phyloP scores from a whole-genome alignment of 2,888 invertebrate species.

The Ichneumoninae sp. region DNA sequence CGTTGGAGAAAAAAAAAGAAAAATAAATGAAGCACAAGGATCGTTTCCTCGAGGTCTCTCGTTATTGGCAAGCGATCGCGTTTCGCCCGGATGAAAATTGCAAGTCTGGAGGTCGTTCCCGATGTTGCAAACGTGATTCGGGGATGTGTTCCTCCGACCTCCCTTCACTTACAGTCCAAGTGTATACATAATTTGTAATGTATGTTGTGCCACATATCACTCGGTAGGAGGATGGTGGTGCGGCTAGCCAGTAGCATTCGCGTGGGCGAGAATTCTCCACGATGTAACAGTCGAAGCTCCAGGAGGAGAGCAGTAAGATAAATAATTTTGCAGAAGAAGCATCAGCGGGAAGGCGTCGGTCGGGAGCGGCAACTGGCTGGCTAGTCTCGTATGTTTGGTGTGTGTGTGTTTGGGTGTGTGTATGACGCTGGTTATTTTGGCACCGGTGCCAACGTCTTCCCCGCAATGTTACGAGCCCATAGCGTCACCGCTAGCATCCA shows the following conservation, averaged over 20 bases:
- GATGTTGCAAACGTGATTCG: constrained; percentile 15
- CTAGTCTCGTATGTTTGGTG: not conserved
- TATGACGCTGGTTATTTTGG: constrained; percentile 70
- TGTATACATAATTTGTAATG: constrained; percentile 46
- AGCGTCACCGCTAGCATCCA: constrained; percentile 46
- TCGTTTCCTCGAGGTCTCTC: constrained; percentile 29
- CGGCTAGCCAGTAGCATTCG: constrained; percentile 40
- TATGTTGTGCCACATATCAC: constrained; percentile 39
- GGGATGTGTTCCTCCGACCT: not conserved
- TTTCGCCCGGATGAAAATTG: constrained; percentile 26
- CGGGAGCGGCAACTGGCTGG: constrained; percentile 26
- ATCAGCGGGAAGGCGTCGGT: constrained; percentile 67
- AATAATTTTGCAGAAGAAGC: constrained; percentile 73
- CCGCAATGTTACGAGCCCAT: constrained; percentile 64
- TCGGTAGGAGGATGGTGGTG: constrained; percentile 6
- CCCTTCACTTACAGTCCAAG: constrained; percentile 15
- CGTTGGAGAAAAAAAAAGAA: not conserved
- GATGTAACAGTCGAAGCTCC: constrained; percentile 50
- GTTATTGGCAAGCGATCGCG: constrained; percentile 29
- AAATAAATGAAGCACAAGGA: constrained; percentile 24
- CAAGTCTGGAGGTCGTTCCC: constrained; percentile 23
- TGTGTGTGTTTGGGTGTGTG: constrained; percentile 17
- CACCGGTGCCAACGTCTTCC: constrained; percentile 73
- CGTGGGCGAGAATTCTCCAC: constrained; percentile 29
- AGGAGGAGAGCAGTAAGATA: constrained; percentile 67